A percentile compares a stretch with the other conserved stretches of the same genome.
Evolutionary conservation across 1,140 invertebrate genomes (phyloP).

Genomic region (Zaprionus tsacasi): DNA sequence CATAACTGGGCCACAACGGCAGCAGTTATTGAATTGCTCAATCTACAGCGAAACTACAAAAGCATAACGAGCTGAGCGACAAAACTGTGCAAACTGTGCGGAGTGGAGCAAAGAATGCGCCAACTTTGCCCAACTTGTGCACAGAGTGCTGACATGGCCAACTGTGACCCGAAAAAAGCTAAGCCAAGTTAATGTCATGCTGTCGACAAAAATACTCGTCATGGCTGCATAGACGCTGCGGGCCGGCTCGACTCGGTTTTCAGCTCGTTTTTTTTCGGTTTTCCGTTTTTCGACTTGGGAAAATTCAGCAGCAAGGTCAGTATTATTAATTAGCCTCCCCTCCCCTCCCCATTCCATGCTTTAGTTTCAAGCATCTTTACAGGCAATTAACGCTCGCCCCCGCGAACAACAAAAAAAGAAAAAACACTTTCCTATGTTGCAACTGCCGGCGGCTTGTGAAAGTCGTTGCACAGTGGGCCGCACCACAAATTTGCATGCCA

Average conservation of each 20-base stretch:
- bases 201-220: conserved; percentile 78
- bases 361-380: conserved; percentile 71
- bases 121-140: conserved; percentile 5
- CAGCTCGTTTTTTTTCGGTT: conserved; percentile 13
- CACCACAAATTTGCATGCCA: conserved; percentile 67
- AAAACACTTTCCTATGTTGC: conserved; percentile 81
- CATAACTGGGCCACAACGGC: conserved; percentile 41
- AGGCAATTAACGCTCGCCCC: conserved; percentile 68
- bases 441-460: conserved; percentile 63
- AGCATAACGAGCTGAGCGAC: conserved; percentile 54
- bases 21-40: conserved; percentile 64
- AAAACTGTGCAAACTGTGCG: conserved; percentile 27
- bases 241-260: conserved; percentile 50
- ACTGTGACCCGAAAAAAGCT: conserved; percentile 73
- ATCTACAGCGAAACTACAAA: conserved; percentile 55
- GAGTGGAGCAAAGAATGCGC: conserved; percentile 62
- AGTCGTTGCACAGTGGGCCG: conserved; percentile 47
- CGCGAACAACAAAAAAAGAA: conserved; percentile 14
- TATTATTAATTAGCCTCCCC: conserved; percentile 73
- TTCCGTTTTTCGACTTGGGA: conserved; percentile 32
- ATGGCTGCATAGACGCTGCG: conserved; percentile 67
- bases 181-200: conserved; percentile 74
- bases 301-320: conserved; percentile 76
- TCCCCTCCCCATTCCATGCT: conserved; percentile 31
- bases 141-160: conserved; percentile 51